Base-by-base conservation (phyloP, 2,797 vertebrate species). In the Melanotaenia parkinsoni region DNA sequence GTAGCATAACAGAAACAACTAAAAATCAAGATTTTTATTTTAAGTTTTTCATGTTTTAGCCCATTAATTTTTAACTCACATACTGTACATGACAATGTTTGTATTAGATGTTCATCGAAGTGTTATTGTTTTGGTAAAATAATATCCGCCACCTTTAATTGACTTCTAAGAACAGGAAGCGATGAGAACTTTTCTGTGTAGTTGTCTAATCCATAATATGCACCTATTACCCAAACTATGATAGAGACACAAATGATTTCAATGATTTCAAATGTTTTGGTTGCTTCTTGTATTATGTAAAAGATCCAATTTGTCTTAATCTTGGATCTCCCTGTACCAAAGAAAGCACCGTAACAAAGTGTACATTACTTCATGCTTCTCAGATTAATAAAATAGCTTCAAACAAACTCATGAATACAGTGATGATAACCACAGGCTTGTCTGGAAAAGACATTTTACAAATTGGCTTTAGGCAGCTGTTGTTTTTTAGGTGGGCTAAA, bases 21-120 rank as follows among this genome's bases (percentile, higher is more conserved):
- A 51, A 7, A 22, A 47, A 5, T 18, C 4, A 20, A 47, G 12
- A 5, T 18, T 22, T 50, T 45, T 5, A 45, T 63, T 47, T 18
- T 16, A 6, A 28, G 47, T 67, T 75, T 84, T 84, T 51, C 76
- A 83, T 87, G 84, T 86, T 88, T 83, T 70, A 80, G 80, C 78
- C 81, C 84, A 72, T 76, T 60, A 26, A 72, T 69, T 58, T 33
- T 38, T 38, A 38, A 38, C 37, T 13, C 3, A 14, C 7, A 45
- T 60, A 32, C 6, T 22, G 5, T 51, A 51, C 22, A 22, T 22
- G n/a, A 24, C 24, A 3, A 5, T 11, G 3, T 51, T n/a, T 51
- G 18, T 24, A 51, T 11, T 51, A 10, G 10, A 45, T 16, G 16
- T 4, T 18, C 5, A 20, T 50, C 47, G 22, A 11, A 50, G 45